phyloP scores from a whole-genome alignment of 1,140 invertebrate species.

The Coelopa frigida region DNA sequence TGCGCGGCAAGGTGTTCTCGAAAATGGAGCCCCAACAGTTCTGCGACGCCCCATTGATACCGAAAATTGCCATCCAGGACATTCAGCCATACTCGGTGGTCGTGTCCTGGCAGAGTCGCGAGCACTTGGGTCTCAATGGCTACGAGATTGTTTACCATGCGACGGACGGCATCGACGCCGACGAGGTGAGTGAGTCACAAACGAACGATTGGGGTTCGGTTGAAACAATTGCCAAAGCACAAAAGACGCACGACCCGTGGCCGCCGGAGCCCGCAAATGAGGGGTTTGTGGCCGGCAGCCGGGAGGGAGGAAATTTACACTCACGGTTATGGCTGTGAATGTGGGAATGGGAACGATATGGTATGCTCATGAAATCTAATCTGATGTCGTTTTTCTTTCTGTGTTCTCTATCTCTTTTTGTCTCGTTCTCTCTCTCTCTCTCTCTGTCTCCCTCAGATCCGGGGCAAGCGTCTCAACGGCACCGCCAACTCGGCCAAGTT shows the following conservation, averaged over 20 bases:
- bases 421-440: background rate
- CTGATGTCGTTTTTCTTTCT: background rate
- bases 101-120: slow-evolving; percentile 82
- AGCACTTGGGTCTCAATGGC: slow-evolving; percentile 75
- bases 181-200: background rate
- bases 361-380: no score
- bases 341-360: no score
- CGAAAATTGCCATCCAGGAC: slow-evolving; percentile 76
- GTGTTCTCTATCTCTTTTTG: slow-evolving; percentile 1
- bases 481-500: slow-evolving; percentile 64
- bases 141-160: slow-evolving; percentile 81
- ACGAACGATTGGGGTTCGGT: background rate
- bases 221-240: background rate
- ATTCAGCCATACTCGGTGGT: slow-evolving; percentile 81
- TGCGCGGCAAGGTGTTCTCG: slow-evolving; percentile 66
- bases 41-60: slow-evolving; percentile 71
- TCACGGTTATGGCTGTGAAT: no score
- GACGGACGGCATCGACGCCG: slow-evolving; percentile 52
- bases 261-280: no score
- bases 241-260: no score
- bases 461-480: slow-evolving; percentile 61
- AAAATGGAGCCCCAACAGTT: slow-evolving; percentile 71
- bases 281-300: no score
- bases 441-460: no score
- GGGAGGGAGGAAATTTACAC: no score